These are phyloP conservation scores for Phrixothrix hirtus DNA, from an alignment of 2,888 invertebrate genomes.

Conservation along the genomic window DNA sequence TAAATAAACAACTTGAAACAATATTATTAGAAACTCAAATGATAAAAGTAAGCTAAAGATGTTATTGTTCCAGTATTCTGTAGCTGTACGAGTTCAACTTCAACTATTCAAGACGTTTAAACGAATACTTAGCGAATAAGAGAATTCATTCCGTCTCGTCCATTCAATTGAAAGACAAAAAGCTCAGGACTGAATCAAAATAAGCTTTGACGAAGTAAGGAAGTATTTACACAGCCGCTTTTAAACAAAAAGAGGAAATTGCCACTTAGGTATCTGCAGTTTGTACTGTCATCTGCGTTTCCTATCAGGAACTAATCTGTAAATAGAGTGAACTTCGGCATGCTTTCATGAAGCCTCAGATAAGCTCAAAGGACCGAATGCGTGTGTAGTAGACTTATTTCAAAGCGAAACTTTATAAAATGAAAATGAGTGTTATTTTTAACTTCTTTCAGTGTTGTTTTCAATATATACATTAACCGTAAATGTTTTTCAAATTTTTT, in stretches of 20 bases:
- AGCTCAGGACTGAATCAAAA: conserved; percentile 45
- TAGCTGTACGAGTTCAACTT: conserved; percentile 17
- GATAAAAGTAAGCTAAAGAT: conserved; percentile 48
- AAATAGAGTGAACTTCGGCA: conserved; percentile 43
- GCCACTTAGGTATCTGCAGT: conserved; percentile 47
- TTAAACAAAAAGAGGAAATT: conserved; percentile 50
- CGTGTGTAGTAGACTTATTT: conserved; percentile 21
- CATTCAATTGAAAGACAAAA: conserved; percentile 49
- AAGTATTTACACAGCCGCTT: conserved; percentile 50
- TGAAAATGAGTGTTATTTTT: conserved; percentile 23
- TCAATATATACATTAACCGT: conserved; percentile 1
- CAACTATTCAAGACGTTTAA: conserved; percentile 40
- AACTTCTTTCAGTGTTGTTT: conserved; percentile 17
- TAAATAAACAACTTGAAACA: conserved; percentile 53
- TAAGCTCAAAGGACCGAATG: conserved; percentile 40
- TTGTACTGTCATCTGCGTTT: conserved; percentile 44
- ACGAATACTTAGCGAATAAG: conserved; percentile 50
- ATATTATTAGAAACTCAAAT: conserved; percentile 51
- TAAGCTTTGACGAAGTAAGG: conserved; percentile 45
- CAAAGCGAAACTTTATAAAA: conserved; percentile 20
- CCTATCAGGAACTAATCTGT: conserved; percentile 51
- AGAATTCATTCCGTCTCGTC: conserved; percentile 49
- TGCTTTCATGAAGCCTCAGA: conserved; percentile 27
- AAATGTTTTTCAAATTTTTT: background rate
- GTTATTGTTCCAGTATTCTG: conserved; percentile 48